phyloP scores from a whole-genome alignment of 1,140 invertebrate species.

The Venustaconcha ellipsiformis region DNA sequence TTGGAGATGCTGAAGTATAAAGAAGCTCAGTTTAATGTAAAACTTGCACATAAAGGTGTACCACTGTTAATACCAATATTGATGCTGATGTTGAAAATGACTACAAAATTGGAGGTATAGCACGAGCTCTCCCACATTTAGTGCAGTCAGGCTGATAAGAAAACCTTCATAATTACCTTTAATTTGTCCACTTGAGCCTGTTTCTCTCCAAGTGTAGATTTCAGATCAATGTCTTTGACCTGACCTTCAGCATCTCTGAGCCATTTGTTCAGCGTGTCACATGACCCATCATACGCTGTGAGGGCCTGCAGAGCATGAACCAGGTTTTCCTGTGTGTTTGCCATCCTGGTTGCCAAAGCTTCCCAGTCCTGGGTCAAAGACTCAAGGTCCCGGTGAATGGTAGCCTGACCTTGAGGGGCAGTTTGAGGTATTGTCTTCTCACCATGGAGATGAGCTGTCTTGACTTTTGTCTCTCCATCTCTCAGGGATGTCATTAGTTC shows the following conservation, averaged over 20 bases:
- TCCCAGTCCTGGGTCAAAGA: conserved; percentile 81
- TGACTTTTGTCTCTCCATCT: conserved; percentile 61
- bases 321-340: conserved; percentile 73
- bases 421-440: conserved; percentile 75
- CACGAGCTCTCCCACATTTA: too few species aligned
- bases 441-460: conserved; percentile 46
- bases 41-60: too few species aligned
- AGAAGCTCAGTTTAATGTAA: too few species aligned
- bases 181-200: conserved; percentile 84
- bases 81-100: too few species aligned
- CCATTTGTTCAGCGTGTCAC: conserved; percentile 85
- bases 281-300: conserved; percentile 82
- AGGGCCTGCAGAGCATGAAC: conserved; percentile 79
- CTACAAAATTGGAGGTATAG: too few species aligned
- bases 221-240: conserved; percentile 90
- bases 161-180: conserved; percentile 63
- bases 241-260: conserved; percentile 85
- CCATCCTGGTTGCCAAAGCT: conserved; percentile 76
- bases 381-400: conserved; percentile 81
- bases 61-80: too few species aligned
- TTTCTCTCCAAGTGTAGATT: conserved; percentile 87
- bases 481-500: conserved; percentile 48
- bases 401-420: conserved; percentile 81
- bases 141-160: too few species aligned
- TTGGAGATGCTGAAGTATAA: too few species aligned